These are phyloP conservation scores for Chionomys nivalis DNA, from an alignment of 2,113 vertebrate species.

Conservation along the genomic window DNA sequence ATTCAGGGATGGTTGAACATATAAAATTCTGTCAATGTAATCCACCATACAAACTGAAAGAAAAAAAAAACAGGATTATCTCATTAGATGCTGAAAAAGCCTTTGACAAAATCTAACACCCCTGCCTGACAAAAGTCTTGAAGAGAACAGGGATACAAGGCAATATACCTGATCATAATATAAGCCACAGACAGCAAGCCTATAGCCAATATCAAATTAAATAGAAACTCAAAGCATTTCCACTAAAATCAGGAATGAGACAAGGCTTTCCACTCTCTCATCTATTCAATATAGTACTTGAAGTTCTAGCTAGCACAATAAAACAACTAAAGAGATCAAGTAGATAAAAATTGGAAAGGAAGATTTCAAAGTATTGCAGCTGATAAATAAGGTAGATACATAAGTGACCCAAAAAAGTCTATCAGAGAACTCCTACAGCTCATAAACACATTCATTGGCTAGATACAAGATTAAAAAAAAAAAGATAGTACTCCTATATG, in stretches of 20 bases:
- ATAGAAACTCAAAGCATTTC: too few species aligned
- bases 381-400: background rate
- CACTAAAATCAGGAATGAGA: too few species aligned
- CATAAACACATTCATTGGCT: background rate
- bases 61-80: background rate
- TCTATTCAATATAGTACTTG: background rate
- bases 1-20: background rate
- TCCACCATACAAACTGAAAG: background rate
- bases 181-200: background rate
- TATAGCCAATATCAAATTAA: background rate
- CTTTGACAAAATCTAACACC: background rate
- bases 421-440: background rate
- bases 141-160: background rate
- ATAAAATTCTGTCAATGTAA: background rate
- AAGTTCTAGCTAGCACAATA: background rate
- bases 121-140: background rate
- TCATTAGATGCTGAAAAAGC: background rate
- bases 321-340: background rate
- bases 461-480: background rate
- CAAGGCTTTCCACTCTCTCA: background rate
- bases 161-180: background rate
- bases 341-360: background rate
- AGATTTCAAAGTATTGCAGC: background rate
- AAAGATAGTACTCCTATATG: background rate
- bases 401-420: background rate